Conservation (phyloP, 2,113 vertebrate species). For the Pteropus alecto region DNA sequence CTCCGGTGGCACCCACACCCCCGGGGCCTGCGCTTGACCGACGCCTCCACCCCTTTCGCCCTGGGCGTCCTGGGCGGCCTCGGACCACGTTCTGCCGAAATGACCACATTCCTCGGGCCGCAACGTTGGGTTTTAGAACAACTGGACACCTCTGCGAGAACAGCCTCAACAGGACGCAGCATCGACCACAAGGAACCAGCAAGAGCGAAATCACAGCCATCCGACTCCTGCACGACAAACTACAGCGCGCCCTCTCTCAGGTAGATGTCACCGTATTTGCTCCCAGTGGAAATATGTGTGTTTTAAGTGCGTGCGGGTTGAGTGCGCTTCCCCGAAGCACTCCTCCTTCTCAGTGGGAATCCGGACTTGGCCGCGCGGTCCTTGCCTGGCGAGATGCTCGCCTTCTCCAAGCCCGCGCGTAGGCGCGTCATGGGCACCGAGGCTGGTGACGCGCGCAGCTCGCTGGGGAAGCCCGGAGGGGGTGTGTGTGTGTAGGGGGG, state of each 20-base stretch:
- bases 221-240: background rate
- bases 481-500: too few relatives aligned
- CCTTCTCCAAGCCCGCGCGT: rapidly evolving
- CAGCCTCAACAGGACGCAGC: background rate
- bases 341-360: background rate
- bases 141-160: background rate
- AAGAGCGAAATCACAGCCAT: background rate
- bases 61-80: background rate
- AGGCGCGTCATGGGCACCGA: background rate
- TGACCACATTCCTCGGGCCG: background rate
- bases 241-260: background rate
- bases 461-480: background rate
- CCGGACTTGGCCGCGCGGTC: background rate
- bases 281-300: background rate
- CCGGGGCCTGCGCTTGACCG: background rate
- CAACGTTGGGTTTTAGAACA: background rate
- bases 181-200: background rate
- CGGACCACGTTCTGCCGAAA: background rate
- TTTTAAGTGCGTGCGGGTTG: background rate
- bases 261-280: background rate
- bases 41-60: rapidly evolving
- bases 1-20: background rate
- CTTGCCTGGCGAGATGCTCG: background rate
- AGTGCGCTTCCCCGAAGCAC: background rate
- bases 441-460: background rate